phyloP scores from a whole-genome alignment of 2,113 vertebrate genomes.

The Girardinichthys multiradiatus region DNA sequence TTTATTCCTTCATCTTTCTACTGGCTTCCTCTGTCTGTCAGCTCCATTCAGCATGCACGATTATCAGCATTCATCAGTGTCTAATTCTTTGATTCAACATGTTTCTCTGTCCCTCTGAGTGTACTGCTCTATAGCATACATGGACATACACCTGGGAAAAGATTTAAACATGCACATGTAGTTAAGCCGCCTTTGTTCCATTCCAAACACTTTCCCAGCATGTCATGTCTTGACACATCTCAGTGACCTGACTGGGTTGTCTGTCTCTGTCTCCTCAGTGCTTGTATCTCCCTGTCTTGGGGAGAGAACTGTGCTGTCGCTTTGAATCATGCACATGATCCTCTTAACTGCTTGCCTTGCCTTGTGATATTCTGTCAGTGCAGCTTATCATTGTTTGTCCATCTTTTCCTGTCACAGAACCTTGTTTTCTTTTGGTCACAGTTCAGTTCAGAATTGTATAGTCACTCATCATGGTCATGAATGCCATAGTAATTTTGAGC shows the following conservation, averaged over 20 bases:
- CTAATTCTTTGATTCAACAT: background rate
- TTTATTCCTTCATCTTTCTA: background rate
- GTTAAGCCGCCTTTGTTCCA: background rate
- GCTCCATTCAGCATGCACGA: background rate
- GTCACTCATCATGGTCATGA: too few species aligned
- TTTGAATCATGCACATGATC: slow-evolving; percentile 37
- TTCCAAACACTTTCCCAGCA: background rate
- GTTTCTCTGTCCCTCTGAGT: background rate
- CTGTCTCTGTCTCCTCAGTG: slow-evolving; percentile 19
- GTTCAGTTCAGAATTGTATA: too few species aligned
- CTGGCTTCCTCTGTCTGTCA: background rate
- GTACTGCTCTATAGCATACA: background rate
- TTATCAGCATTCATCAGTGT: background rate
- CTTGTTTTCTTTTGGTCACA: background rate
- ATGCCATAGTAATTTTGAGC: too few species aligned
- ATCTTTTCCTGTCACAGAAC: background rate
- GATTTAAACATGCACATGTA: background rate
- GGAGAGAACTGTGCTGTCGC: slow-evolving; percentile 6
- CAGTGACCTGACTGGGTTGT: slow-evolving; percentile 8
- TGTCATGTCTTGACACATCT: background rate
- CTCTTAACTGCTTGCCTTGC: slow-evolving; percentile 7
- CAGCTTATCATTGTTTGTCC: slow-evolving; percentile 1
- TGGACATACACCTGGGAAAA: background rate
- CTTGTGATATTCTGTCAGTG: slow-evolving; percentile 1
- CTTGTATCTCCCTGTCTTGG: slow-evolving; percentile 13